Evolutionary conservation across 2,797 vertebrate species (phyloP).

Genomic region (Passerculus sandwichensis): DNA sequence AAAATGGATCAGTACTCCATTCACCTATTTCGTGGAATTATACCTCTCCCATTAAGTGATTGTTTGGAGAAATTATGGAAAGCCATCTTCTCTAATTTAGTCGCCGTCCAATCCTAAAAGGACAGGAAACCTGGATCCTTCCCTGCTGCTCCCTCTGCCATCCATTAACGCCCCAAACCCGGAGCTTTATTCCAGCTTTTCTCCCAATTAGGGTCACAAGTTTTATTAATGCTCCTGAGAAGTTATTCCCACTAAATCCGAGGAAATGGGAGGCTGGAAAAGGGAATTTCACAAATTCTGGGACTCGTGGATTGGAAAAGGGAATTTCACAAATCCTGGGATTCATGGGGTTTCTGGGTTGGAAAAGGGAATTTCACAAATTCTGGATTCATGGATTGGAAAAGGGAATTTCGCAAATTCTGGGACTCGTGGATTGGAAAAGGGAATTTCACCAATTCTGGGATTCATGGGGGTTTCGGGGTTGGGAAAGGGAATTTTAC

Average conservation of each 20-base stretch:
- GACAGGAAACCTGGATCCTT: constrained; percentile 83
- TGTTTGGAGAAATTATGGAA: constrained; percentile 87
- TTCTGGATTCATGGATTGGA: neutral
- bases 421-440: accelerated
- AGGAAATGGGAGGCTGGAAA: neutral
- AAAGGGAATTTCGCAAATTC: accelerated
- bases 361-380: too few species aligned
- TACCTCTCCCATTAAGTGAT: constrained; percentile 94
- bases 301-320: accelerated
- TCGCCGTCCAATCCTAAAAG: constrained; percentile 82
- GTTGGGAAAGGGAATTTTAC: too few species aligned
- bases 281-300: accelerated
- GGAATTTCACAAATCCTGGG: too few species aligned
- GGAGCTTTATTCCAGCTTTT: constrained; percentile 84
- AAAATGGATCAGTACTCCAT: constrained; percentile 88
- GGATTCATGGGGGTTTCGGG: too few species aligned
- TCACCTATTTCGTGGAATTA: constrained; percentile 91
- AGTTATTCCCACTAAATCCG: neutral
- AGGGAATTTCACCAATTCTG: too few species aligned
- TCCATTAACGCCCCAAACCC: constrained; percentile 88
- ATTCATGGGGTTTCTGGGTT: too few species aligned
- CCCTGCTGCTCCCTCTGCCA: constrained; percentile 10
- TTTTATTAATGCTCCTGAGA: constrained; percentile 77
- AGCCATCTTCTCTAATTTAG: constrained; percentile 82
- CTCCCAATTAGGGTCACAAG: constrained; percentile 45